A percentile compares a stretch with the other conserved stretches of the same genome.
These are phyloP conservation scores for Ormyrus thymus DNA, from an alignment of 2,888 invertebrate species.

Conservation along the genomic window DNA sequence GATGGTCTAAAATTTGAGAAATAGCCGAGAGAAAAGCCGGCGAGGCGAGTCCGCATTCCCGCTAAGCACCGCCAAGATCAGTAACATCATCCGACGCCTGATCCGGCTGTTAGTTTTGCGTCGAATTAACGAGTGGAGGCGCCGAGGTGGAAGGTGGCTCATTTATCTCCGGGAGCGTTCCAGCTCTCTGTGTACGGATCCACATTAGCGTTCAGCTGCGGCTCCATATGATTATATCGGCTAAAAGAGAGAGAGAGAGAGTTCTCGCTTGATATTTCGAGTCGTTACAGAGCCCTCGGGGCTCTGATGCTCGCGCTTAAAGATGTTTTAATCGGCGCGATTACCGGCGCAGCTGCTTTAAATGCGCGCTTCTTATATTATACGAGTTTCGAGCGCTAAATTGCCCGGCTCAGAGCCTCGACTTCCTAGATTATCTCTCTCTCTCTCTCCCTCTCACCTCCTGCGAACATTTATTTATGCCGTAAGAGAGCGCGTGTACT, in stretches of 20 bases:
- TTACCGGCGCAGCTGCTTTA: slow-evolving; percentile 67
- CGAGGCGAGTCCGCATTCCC: background rate
- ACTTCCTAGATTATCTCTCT: slow-evolving; percentile 48
- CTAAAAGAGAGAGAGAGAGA: slow-evolving; percentile 12
- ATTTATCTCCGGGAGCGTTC: slow-evolving; percentile 7
- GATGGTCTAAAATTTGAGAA: background rate
- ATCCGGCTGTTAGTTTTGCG: background rate
- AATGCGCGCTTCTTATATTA: slow-evolving; percentile 59
- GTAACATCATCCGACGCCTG: background rate
- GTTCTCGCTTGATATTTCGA: slow-evolving; percentile 39
- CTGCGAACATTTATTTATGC: slow-evolving; percentile 37
- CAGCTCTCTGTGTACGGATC: background rate
- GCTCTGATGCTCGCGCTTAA: slow-evolving; percentile 58
- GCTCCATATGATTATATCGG: background rate
- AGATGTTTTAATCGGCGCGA: slow-evolving; percentile 67
- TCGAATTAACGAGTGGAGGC: slow-evolving; percentile 20
- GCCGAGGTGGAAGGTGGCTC: slow-evolving; percentile 10
- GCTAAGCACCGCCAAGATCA: background rate
- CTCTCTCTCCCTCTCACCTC: slow-evolving; percentile 3
- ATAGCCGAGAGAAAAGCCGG: background rate
- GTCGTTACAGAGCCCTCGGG: slow-evolving; percentile 21
- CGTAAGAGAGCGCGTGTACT: slow-evolving; percentile 32
- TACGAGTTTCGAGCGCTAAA: slow-evolving; percentile 37
- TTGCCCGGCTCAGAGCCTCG: slow-evolving; percentile 18
- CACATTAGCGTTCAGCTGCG: background rate